A percentile compares a stretch with the other conserved stretches of the same genome.
These are phyloP conservation scores for Zaprionus taronus DNA, from an alignment of 1,140 invertebrate genomes.

Conservation along the genomic window DNA sequence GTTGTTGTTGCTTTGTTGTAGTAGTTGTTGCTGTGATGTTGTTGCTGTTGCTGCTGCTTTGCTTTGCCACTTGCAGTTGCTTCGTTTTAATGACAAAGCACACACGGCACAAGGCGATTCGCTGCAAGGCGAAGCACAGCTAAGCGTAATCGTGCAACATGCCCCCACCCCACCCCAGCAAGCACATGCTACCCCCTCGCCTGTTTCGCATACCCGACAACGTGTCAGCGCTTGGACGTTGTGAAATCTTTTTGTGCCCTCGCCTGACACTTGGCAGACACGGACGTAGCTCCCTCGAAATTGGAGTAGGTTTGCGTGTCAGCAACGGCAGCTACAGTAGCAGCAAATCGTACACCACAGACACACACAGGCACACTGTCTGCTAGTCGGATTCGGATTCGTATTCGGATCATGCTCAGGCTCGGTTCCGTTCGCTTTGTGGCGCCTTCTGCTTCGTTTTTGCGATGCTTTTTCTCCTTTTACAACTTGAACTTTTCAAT, in stretches of 20 bases:
- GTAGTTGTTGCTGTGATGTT: slow-evolving; percentile 24
- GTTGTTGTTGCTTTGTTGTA: slow-evolving; percentile 23
- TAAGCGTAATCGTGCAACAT: slow-evolving; percentile 19
- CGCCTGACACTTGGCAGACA: slow-evolving; percentile 62
- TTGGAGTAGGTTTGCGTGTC: slow-evolving; percentile 80
- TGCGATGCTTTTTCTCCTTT: slow-evolving; percentile 29
- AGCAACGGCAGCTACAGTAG: slow-evolving; percentile 46
- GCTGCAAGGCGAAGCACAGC: slow-evolving; percentile 1
- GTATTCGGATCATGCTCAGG: slow-evolving; percentile 10
- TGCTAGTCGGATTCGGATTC: background rate
- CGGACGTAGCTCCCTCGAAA: slow-evolving; percentile 55
- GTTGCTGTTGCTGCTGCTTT: slow-evolving; percentile 28
- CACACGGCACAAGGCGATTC: slow-evolving; percentile 1
- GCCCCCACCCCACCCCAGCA: background rate
- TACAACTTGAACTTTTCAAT: slow-evolving; percentile 52
- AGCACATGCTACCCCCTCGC: background rate
- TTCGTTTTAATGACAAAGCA: slow-evolving; percentile 75
- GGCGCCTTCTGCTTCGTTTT: slow-evolving; percentile 8
- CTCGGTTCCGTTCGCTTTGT: slow-evolving; percentile 17
- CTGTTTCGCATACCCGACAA: slow-evolving; percentile 35
- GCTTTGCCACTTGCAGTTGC: slow-evolving; percentile 65
- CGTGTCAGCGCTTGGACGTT: slow-evolving; percentile 62
- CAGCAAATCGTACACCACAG: background rate
- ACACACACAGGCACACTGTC: background rate
- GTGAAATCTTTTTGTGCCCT: slow-evolving; percentile 54